These are phyloP conservation scores for Cyclina sinensis DNA, from an alignment of 1,140 invertebrate species.

Conservation along the genomic window DNA sequence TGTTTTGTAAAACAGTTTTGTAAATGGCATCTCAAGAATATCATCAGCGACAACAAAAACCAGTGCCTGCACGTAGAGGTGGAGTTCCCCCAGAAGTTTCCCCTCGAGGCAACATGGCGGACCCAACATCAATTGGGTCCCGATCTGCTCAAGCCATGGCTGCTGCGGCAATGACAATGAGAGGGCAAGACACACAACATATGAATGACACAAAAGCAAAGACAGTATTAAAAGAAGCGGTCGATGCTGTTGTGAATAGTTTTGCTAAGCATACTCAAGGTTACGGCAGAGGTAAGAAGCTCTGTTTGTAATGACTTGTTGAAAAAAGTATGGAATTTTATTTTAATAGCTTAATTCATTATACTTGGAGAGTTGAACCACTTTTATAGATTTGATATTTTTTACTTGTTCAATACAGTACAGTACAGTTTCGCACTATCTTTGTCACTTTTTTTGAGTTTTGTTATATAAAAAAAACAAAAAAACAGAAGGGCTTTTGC, in stretches of 20 bases:
- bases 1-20: neutral
- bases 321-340: too few relatives aligned
- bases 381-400: too few relatives aligned
- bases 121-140: constrained; percentile 66
- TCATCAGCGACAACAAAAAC: constrained; percentile 57
- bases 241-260: constrained; percentile 93
- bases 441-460: too few relatives aligned
- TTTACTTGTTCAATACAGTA: too few relatives aligned
- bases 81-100: constrained; percentile 4
- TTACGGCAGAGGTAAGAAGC: constrained; percentile 90
- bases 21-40: constrained; percentile 62
- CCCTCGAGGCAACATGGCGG: constrained; percentile 33
- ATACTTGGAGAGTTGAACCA: too few relatives aligned
- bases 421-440: too few relatives aligned
- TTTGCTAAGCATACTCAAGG: constrained; percentile 93
- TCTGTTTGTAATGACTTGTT: too few relatives aligned
- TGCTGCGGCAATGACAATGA: constrained; percentile 72
- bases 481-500: too few relatives aligned
- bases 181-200: constrained; percentile 54
- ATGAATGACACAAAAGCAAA: constrained; percentile 87
- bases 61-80: constrained; percentile 68
- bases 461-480: too few relatives aligned
- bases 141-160: constrained; percentile 74
- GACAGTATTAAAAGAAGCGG: constrained; percentile 92
- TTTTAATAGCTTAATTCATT: too few relatives aligned